Base-by-base conservation (phyloP, 2,113 vertebrate species). In the Callopanchax toddi region DNA sequence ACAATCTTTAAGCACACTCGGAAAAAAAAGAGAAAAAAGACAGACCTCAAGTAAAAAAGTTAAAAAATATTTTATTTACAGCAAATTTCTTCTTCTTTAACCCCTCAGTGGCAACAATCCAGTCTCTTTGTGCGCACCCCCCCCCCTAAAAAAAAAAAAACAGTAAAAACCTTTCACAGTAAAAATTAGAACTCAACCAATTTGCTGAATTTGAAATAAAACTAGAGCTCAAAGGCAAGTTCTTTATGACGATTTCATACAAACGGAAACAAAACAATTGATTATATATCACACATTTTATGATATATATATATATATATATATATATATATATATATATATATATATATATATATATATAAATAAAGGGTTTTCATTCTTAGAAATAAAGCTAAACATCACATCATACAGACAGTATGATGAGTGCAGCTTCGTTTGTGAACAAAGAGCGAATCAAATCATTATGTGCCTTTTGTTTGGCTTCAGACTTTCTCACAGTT, bases 21-120 rank as follows among this genome's bases (percentile, higher is more conserved):
- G 3, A 37, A 37, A 54, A 25, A 72, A 20, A 34, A 57, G 25
- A 73, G 50, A 72, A 20, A 34, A 57, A 26, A 73, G 50, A 67
- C 50, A 60, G 26, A 62, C 21, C 43, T 80, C 45, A 58, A 66
- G 62, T 78, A 79, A 87, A 79, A 53, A 81, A 76, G 74, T 81
- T 87, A 88, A 37, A 92, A 92, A 90, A 91, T 80, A 86, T 89
- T 87, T 91, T 92, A 93, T 92, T 92, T 90, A 91, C 90, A 90
- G 56, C 46, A 54, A 60, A 80, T 75, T 54, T 56, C 44, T 75
- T 2, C 15, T 49, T 20, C 11, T 25, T 58, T 51, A 76, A 2
- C 13, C 0, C 20, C 21, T 22, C 50, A 52, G 29, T 48, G 21
- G 43, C 60, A 53, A 58, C 29, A 65, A 74, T 81, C 60, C 55